Percentiles rank a stretch among this genome's conserved stretches.
These are phyloP conservation scores for Catharus fuscescens DNA, from an alignment of 2,113 vertebrate genomes.

Conservation along the genomic window DNA sequence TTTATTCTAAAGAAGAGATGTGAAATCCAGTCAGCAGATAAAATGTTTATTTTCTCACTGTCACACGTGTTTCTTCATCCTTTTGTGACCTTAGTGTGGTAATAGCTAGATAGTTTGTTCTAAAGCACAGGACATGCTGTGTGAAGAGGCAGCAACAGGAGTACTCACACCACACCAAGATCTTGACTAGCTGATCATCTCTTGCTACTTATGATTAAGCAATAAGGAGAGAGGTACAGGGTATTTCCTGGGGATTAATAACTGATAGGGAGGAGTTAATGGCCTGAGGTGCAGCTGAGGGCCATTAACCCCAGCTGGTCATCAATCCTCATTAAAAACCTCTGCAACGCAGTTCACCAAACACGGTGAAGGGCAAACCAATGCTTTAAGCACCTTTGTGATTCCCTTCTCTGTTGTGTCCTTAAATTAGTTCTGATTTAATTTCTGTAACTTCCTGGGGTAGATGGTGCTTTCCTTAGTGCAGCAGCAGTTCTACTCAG, in stretches of 20 bases:
- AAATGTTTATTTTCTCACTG: neutral
- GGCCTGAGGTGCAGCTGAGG: conserved; percentile 57
- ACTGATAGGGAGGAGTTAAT: conserved; percentile 54
- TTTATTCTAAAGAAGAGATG: conserved; percentile 1
- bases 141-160: neutral
- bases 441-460: neutral
- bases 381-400: neutral
- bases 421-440: neutral
- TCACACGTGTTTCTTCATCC: neutral
- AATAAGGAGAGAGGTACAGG: conserved; percentile 1
- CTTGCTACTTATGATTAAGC: conserved; percentile 25
- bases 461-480: neutral
- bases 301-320: conserved; percentile 60
- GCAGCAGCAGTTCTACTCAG: neutral
- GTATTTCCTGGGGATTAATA: conserved; percentile 60
- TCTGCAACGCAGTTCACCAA: neutral
- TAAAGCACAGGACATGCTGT: neutral
- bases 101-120: neutral
- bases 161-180: neutral
- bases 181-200: conserved; percentile 18
- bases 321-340: conserved; percentile 62
- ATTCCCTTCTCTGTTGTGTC: neutral
- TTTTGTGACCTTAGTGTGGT: neutral
- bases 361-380: conserved; percentile 27
- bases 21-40: neutral